Evolutionary conservation across 92 coral and sea anemone species (phyloP).

Genomic region (Porites rus): DNA sequence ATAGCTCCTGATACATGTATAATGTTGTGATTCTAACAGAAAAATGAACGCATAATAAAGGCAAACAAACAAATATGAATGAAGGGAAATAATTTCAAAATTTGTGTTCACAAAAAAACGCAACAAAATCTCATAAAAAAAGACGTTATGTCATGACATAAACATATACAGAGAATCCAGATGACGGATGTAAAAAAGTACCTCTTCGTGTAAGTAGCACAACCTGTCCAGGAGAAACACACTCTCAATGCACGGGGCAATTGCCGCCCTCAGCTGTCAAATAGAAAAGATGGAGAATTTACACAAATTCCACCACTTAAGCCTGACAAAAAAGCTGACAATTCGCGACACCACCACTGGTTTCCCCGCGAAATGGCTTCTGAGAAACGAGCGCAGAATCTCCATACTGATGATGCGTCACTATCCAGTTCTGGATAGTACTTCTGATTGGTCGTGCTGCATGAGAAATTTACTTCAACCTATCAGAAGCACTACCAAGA

Average conservation of each 20-base stretch:
- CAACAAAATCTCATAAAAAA: not conserved
- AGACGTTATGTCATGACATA: not conserved
- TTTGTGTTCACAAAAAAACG: not conserved
- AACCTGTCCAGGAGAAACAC: slow-evolving; percentile 84
- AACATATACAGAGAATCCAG: not conserved
- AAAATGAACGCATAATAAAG: too few species aligned
- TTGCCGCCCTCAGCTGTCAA: slow-evolving; percentile 71
- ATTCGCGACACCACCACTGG: too few species aligned
- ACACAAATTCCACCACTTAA: not conserved
- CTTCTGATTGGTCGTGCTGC: too few species aligned
- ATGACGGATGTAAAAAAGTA: slow-evolving; percentile 6
- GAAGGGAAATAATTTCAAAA: not conserved
- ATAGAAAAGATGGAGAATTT: not conserved
- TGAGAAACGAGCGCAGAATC: too few species aligned
- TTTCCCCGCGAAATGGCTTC: too few species aligned
- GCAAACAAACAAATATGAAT: not conserved
- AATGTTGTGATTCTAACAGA: too few species aligned
- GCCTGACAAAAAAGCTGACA: too few species aligned
- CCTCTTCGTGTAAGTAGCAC: slow-evolving; percentile 81
- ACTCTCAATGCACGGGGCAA: slow-evolving; percentile 90
- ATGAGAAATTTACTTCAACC: too few species aligned
- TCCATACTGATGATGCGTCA: too few species aligned
- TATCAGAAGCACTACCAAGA: too few species aligned
- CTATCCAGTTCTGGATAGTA: too few species aligned
- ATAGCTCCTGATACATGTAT: too few species aligned